These are phyloP conservation scores for Cetoscarus ocellatus DNA, from an alignment of 2,797 vertebrate genomes.

Conservation along the genomic window DNA sequence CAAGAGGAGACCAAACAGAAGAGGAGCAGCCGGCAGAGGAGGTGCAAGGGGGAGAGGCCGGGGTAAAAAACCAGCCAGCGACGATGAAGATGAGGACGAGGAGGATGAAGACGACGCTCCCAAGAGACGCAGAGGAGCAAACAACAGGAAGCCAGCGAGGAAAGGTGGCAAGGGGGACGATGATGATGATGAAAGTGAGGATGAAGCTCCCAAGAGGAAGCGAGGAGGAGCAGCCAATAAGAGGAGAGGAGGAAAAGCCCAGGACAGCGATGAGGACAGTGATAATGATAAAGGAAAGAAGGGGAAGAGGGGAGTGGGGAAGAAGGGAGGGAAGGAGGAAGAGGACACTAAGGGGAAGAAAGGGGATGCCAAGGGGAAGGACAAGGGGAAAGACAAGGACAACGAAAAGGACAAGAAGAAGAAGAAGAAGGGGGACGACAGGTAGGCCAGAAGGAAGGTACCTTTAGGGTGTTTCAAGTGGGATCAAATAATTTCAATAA, in stretches of 20 bases:
- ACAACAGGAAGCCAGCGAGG: slow-evolving; percentile 72
- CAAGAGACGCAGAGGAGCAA: slow-evolving; percentile 63
- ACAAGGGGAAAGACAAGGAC: slow-evolving; percentile 62
- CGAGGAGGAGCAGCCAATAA: slow-evolving; percentile 64
- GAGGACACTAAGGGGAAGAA: slow-evolving; percentile 78
- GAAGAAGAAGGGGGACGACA: slow-evolving; percentile 69
- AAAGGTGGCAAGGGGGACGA: slow-evolving; percentile 55
- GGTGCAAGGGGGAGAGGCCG: slow-evolving; percentile 59
- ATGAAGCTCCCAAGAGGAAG: slow-evolving; percentile 69
- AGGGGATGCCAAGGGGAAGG: slow-evolving; percentile 79
- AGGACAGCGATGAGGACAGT: slow-evolving; percentile 73
- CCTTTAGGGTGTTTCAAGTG: too few species aligned
- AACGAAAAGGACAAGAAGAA: slow-evolving; percentile 67
- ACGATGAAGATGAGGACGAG: slow-evolving; percentile 77
- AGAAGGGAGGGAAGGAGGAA: slow-evolving; percentile 68
- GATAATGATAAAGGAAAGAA: slow-evolving; percentile 68
- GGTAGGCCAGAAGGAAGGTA: slow-evolving; percentile 43
- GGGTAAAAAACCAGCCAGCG: slow-evolving; percentile 71
- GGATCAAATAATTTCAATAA: too few species aligned
- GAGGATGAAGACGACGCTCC: slow-evolving; percentile 74
- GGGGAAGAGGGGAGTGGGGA: slow-evolving; percentile 65
- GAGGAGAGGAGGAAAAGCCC: slow-evolving; percentile 71
- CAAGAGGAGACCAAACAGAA: slow-evolving; percentile 57
- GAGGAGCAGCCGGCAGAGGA: slow-evolving; percentile 70
- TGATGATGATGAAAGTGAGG: slow-evolving; percentile 74